Evolutionary conservation across 2,113 vertebrate genomes (phyloP).

Genomic region (Oreochromis aureus): DNA sequence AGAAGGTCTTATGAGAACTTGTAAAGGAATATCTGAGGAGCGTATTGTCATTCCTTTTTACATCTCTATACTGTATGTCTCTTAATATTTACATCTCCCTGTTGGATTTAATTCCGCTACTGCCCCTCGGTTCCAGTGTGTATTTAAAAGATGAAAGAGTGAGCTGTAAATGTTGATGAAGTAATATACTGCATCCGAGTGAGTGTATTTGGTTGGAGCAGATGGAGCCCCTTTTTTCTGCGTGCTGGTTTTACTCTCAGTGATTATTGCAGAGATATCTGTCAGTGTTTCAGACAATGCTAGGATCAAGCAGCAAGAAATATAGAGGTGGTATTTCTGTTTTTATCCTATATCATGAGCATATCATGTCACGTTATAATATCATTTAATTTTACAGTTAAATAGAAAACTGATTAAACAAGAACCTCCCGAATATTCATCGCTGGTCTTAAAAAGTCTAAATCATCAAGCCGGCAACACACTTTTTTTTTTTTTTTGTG

Average conservation of each 20-base stretch:
- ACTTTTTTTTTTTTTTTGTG: conserved; percentile 5
- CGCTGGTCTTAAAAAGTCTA: background rate
- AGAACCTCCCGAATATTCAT: background rate
- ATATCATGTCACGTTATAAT: background rate
- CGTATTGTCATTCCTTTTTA: conserved; percentile 50
- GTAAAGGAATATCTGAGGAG: conserved; percentile 57
- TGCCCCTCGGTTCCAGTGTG: conserved; percentile 31
- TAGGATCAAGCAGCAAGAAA: background rate
- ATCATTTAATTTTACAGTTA: background rate
- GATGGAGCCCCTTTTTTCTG: conserved; percentile 12
- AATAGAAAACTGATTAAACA: background rate
- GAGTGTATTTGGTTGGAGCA: conserved; percentile 22
- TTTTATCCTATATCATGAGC: background rate
- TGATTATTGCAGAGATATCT: background rate
- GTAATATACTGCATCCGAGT: conserved; percentile 13
- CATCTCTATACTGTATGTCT: conserved; percentile 42
- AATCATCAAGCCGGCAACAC: background rate
- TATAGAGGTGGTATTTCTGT: background rate
- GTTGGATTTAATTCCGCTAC: conserved; percentile 27
- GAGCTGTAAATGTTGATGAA: conserved; percentile 50
- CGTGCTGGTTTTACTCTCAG: background rate
- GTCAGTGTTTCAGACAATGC: background rate
- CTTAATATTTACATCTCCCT: conserved; percentile 49
- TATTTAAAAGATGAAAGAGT: conserved; percentile 47
- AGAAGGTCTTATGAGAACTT: conserved; percentile 53